Evolutionary conservation across 2,888 invertebrate genomes (phyloP), one percentile per base, ranked within the genome.

Genomic region (Agonum fuliginosum): DNA sequence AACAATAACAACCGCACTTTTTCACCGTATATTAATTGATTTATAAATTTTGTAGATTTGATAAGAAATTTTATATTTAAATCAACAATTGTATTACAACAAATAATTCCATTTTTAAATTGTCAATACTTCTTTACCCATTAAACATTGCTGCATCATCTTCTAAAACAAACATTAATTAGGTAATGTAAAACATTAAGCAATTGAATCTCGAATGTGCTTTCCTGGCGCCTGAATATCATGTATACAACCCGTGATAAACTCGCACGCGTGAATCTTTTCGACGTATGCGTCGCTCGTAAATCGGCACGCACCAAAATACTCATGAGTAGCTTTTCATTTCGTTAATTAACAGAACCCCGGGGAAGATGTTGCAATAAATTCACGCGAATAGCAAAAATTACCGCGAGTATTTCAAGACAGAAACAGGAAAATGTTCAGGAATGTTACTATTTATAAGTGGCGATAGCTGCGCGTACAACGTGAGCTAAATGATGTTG

Each of bases 291-390:
- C 48, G 20, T 0, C 6, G 67, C 37, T 37, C 54, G 20, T 67
- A 67, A 67, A 67, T 67, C 19, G 34, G 19, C 48, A 54, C 67
- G 19, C 67, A 67, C 67, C 37, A 20, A 67, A 67, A 41, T 67
- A 67, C 67, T 19, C 67, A 17, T 27, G 30, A 27, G 30, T 8
- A 34, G 34, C 30, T 65, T 65, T 65, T 65, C 17, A 65, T 65
- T 67, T 67, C 22, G 17, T 20, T 67, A 67, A 67, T 67, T 67
- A 67, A 67, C 67, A 17, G 67, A 67, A 37, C 41, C 10, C 6
- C 67, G 4, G 41, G 37, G 41, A 67, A 67, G 67, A 67, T 54
- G 54, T 20, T 41, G 67, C 37, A 6, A 67, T 67, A 67, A 67
- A 67, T 67, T 67, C 37, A 67, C 67, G 41, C 67, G 12, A 4